Evolutionary conservation across 1,140 invertebrate genomes (phyloP), one percentile per base, ranked within the genome.

Genomic region (Saccostrea cuccullata): DNA sequence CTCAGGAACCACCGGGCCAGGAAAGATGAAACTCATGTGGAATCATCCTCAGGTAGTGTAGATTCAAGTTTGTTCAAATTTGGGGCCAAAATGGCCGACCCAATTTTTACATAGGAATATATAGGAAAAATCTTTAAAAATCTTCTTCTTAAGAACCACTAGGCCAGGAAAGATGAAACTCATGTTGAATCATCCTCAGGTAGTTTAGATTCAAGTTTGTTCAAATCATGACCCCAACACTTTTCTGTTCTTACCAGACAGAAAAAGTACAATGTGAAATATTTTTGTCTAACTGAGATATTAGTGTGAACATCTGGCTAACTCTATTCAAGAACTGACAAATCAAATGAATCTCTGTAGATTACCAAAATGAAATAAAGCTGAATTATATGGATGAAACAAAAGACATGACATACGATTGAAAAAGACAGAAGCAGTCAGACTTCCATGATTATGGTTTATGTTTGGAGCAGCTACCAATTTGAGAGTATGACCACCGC

Each of bases 231-330:
- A 47, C 40, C 40, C 40, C 40, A 2, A 47, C 2, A 6, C n/a
- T n/a, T n/a, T n/a, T n/a, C n/a, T n/a, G n/a, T n/a, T n/a, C 30
- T 36, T 36, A 64, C 15, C 58, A n/a, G 58, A 64, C 58, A 64
- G 58, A 64, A 47, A 20, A 17, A 17, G 58, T 64, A 47, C n/a
- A 64, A 5, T 64, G 17, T n/a, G 17, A 17, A 64, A n/a, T 17
- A 64, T n/a, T 64, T 64, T 5, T 64, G 17, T 64, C 58, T 64
- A 64, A 64, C 58, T 20, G 58, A 64, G 26, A 30, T 77, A 26
- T 30, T 77, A 26, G 70, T 77, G 70, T 77, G 30, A 36, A 36
- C 70, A 30, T 77, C 70, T 77, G 70, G 70, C 70, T 77, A 77
- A 77, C 26, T 36, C 23, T 77, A 77, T 23, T 77, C 23, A 77